phyloP scores from a whole-genome alignment of 2,113 vertebrate genomes.

The Tympanuchus pallidicinctus region DNA sequence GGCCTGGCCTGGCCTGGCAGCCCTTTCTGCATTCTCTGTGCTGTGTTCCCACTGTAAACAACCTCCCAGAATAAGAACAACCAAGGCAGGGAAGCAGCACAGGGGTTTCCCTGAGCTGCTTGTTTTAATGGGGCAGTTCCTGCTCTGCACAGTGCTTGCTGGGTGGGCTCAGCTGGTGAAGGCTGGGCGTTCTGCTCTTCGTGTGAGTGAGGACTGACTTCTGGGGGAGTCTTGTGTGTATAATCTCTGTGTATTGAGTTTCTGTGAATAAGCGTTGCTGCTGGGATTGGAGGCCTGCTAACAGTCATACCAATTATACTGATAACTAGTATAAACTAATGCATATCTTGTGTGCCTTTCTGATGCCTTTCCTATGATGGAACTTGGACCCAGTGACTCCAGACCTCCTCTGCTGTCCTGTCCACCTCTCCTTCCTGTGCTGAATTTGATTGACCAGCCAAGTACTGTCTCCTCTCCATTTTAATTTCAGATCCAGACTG shows the following conservation, averaged over 20 bases:
- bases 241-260: not conserved
- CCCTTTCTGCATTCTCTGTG: not conserved
- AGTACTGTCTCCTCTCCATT: not conserved
- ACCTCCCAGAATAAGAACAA: not conserved
- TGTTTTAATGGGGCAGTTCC: not conserved
- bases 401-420: not conserved
- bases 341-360: no score
- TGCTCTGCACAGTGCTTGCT: accelerated
- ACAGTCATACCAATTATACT: no score
- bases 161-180: not conserved
- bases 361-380: not conserved
- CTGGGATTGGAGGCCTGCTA: not conserved
- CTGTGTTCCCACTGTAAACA: not conserved
- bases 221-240: not conserved
- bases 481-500: slow-evolving; percentile 90
- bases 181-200: not conserved
- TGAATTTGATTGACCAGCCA: accelerated
- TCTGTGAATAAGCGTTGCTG: not conserved
- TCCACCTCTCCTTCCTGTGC: not conserved
- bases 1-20: slow-evolving; percentile 12
- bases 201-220: not conserved
- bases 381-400: not conserved
- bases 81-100: not conserved
- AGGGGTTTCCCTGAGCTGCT: accelerated
- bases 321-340: not conserved